A percentile compares a stretch with the other conserved stretches of the same genome.
Evolutionary conservation across 2,797 vertebrate species (phyloP).

Genomic region (Aratinga solstitialis): DNA sequence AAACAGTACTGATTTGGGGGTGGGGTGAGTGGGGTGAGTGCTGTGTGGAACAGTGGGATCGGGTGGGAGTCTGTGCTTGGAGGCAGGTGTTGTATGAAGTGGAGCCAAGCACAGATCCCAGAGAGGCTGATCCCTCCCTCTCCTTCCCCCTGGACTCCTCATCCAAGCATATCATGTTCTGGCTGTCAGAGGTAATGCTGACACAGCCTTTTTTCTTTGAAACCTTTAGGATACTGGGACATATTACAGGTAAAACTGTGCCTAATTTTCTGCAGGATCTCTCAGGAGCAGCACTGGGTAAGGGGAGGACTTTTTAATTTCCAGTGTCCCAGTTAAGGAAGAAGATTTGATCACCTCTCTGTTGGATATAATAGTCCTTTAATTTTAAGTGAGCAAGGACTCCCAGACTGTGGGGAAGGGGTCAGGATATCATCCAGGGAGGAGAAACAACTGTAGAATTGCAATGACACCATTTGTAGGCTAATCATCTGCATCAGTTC

Average conservation of each 20-base stretch:
- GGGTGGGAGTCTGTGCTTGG: not conserved
- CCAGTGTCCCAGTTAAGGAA: not conserved
- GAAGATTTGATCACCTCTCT: not conserved
- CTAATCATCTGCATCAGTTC: not conserved
- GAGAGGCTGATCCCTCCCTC: not conserved
- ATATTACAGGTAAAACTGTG: not conserved
- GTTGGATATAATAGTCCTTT: not conserved
- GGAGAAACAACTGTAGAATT: not conserved
- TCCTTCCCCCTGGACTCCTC: not conserved
- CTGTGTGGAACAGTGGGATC: not conserved
- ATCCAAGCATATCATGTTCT: not conserved
- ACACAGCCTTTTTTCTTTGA: not conserved
- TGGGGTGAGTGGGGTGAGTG: not conserved
- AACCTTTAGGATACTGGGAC: accelerated
- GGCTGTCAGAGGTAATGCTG: not conserved
- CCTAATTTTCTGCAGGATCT: not conserved
- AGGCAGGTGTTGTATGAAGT: not conserved
- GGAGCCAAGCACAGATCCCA: not conserved
- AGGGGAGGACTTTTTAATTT: not conserved
- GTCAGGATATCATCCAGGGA: not conserved
- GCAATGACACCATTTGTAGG: not conserved
- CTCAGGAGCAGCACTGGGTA: not conserved
- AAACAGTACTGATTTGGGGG: not conserved
- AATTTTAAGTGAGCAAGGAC: not conserved
- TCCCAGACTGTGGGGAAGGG: not conserved